Base-by-base conservation (phyloP, 2,113 vertebrate species). In the Blennius ocellaris region DNA sequence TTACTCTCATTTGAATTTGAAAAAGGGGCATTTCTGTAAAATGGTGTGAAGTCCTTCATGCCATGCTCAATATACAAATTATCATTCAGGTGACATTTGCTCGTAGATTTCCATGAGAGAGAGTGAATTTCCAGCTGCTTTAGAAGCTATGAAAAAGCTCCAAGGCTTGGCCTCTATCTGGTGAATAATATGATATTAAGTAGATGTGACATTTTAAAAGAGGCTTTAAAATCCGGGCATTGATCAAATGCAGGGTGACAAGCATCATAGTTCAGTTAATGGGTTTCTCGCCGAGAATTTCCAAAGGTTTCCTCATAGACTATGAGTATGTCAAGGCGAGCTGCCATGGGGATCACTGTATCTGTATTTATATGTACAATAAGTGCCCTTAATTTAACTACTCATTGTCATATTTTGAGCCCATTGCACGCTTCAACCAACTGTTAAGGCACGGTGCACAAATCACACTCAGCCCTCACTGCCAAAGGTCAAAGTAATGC, bases 141-240 rank as follows among this genome's bases (percentile, higher is more conserved):
- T 69, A 30, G 60, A 76, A 73, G 58, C 58, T 81, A 79, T 81
- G 62, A 83, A 82, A 84, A 80, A 49, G 49, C 73, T 56, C 63
- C 21, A 76, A 72, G 62, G 53, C 56, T 72, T 40, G 38, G 57
- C 63, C 69, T 83, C 43, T 74, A 74, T 78, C 45, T 58, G 52
- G 53, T 86, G 88, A 89, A 88, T 86, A 84, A 86, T 90, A 56
- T 80, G 72, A 87, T 82, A 80, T 80, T 91, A 84, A 90, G 62
- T 81, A 76, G 63, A 85, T 82, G 73, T 87, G 85, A 92, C 78
- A 90, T 90, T 91, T 90, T 82, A 80, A 90, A 90, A 85, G 58
- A 85, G 80, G 71, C 61, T 86, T 88, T 87, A 81, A 87, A 84
- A 71, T 82, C 62, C 39, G 17, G 69, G 71, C 69, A 84, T 85